A percentile compares a stretch with the other conserved stretches of the same genome.
These are phyloP conservation scores for Salvelinus namaycush DNA, from an alignment of 2,113 vertebrate species.

Conservation along the genomic window DNA sequence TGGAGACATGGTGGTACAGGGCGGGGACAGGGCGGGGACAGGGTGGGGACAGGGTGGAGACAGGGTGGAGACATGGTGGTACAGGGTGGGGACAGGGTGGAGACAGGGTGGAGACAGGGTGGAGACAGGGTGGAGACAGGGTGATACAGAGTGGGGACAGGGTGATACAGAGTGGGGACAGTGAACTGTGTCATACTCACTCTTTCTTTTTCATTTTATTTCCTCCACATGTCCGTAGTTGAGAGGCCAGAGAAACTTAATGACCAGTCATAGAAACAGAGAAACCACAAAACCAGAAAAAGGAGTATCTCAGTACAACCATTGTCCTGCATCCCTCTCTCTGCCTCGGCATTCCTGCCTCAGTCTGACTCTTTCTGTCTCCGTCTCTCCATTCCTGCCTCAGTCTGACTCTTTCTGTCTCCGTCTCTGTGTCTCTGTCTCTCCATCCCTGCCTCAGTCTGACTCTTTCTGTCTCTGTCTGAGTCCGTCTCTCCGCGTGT, in stretches of 20 bases:
- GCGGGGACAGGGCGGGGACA: no score
- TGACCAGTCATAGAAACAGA: slow-evolving; percentile 43
- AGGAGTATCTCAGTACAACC: slow-evolving; percentile 34
- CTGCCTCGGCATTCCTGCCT: not conserved
- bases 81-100: no score
- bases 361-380: not conserved
- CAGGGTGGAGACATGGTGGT: no score
- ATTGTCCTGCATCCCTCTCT: slow-evolving; percentile 1
- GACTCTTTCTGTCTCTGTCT: slow-evolving; percentile 6
- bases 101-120: no score
- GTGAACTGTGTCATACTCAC: not conserved
- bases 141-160: no score
- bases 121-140: no score
- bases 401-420: slow-evolving; percentile 10
- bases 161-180: no score
- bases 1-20: no score
- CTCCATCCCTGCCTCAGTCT: not conserved
- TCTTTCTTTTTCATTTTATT: not conserved
- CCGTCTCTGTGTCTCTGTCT: not conserved
- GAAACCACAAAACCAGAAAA: slow-evolving; percentile 48
- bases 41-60: no score
- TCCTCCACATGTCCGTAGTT: slow-evolving; percentile 7
- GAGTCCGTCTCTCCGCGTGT: not conserved
- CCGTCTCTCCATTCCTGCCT: not conserved
- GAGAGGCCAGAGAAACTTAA: slow-evolving; percentile 38